These are phyloP conservation scores for Calephelis virginiensis DNA, from an alignment of 1,140 invertebrate genomes.

Conservation along the genomic window DNA sequence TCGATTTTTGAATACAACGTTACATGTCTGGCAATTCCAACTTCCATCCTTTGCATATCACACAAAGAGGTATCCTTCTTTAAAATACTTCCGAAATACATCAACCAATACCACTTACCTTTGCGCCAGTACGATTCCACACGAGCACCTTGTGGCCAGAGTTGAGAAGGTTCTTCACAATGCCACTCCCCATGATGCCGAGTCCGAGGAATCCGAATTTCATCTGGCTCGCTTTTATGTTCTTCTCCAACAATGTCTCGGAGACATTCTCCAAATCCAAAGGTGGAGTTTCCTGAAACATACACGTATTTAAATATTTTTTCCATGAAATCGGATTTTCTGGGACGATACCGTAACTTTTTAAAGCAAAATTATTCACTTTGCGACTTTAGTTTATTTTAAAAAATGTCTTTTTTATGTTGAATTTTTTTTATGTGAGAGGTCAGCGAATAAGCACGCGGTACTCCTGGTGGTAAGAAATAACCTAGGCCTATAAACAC, in stretches of 20 bases:
- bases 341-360: background rate
- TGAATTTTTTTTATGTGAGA: too few species aligned
- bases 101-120: conserved; percentile 83
- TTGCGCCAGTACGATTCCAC: conserved; percentile 95
- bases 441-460: too few species aligned
- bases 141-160: conserved; percentile 95
- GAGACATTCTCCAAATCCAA: conserved; percentile 89
- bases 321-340: too few species aligned
- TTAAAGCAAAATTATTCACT: too few species aligned
- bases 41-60: too few species aligned
- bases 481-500: too few species aligned
- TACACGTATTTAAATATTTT: background rate
- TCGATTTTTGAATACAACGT: too few species aligned
- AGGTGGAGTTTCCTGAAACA: conserved; percentile 83
- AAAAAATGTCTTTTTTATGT: too few species aligned
- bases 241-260: conserved; percentile 90
- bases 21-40: too few species aligned
- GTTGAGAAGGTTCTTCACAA: conserved; percentile 96
- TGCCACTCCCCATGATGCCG: conserved; percentile 97
- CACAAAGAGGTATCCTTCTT: background rate
- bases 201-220: conserved; percentile 97
- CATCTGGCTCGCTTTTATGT: conserved; percentile 90
- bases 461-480: too few species aligned
- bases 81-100: conserved; percentile 1
- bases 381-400: too few species aligned